These are phyloP conservation scores for Esperia sulphurella DNA, from an alignment of 2,888 invertebrate species.

Conservation along the genomic window DNA sequence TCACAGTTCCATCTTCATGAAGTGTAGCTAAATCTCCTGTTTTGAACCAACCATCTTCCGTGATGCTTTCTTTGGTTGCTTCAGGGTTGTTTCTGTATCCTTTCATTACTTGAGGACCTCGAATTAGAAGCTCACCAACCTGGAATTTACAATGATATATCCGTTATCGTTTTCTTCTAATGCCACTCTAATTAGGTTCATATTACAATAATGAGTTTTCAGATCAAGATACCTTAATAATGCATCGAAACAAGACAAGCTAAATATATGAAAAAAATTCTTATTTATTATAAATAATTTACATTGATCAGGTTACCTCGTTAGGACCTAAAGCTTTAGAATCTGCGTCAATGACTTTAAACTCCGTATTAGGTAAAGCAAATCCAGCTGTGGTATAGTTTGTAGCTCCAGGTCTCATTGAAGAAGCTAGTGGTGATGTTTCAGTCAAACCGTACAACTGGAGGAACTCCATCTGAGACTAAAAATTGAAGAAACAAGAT, in stretches of 20 bases:
- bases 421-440: slow-evolving; percentile 77
- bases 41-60: slow-evolving; percentile 85
- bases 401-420: slow-evolving; percentile 38
- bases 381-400: slow-evolving; percentile 70
- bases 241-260: too few relatives aligned
- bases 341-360: slow-evolving; percentile 72
- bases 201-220: background rate
- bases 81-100: slow-evolving; percentile 87
- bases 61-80: slow-evolving; percentile 83
- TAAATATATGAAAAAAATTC: background rate
- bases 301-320: slow-evolving; percentile 36
- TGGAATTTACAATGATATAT: slow-evolving; percentile 27
- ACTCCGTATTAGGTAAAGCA: slow-evolving; percentile 80
- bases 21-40: slow-evolving; percentile 84
- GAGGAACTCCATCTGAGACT: slow-evolving; percentile 35
- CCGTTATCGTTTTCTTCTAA: too few relatives aligned
- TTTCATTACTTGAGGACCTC: slow-evolving; percentile 90
- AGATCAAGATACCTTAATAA: background rate
- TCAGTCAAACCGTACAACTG: slow-evolving; percentile 86
- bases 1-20: slow-evolving; percentile 81
- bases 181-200: background rate
- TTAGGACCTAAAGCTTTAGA: slow-evolving; percentile 69
- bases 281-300: background rate
- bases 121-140: slow-evolving; percentile 70
- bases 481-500: slow-evolving; percentile 13